Percentiles rank a stretch among this genome's conserved stretches.
Conservation (phyloP, 2,113 vertebrate genomes). For the Scortum barcoo region DNA sequence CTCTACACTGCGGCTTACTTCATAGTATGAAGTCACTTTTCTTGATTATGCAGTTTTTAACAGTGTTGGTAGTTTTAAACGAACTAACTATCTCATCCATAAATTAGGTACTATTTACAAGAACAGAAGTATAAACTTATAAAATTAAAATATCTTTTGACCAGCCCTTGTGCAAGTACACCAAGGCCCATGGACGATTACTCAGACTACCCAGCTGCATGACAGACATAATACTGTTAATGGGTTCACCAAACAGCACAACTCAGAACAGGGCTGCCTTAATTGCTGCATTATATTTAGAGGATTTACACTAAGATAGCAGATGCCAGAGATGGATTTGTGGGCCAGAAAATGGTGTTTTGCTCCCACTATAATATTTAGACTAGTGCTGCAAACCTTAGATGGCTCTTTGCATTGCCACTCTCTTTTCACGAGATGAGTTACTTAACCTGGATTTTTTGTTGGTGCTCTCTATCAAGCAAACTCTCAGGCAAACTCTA, state of each 20-base stretch:
- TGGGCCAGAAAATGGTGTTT: conserved; percentile 43
- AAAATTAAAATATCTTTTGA: background rate
- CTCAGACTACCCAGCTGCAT: conserved; percentile 42
- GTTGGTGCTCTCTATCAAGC: conserved; percentile 8
- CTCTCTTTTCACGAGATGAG: background rate
- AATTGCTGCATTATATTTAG: conserved; percentile 62
- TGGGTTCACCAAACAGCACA: conserved; percentile 47
- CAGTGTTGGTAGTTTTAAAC: background rate
- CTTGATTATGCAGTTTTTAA: background rate
- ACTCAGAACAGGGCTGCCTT: conserved; percentile 35
- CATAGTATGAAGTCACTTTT: background rate
- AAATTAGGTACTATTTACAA: background rate
- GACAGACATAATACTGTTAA: conserved; percentile 53
- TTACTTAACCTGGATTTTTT: conserved; percentile 29
- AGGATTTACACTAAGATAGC: conserved; percentile 60
- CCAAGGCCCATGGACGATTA: conserved; percentile 17
- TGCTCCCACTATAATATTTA: conserved; percentile 19
- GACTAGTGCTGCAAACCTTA: conserved; percentile 7
- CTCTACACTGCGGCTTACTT: background rate
- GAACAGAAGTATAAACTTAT: background rate
- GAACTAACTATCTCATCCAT: background rate
- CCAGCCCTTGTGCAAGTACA: conserved; percentile 6
- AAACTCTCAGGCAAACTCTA: conserved; percentile 29
- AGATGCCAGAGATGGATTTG: conserved; percentile 61
- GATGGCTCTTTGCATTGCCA: conserved; percentile 8